Base-by-base conservation (phyloP, 1,140 invertebrate genomes). In the Mamestra configurata region DNA sequence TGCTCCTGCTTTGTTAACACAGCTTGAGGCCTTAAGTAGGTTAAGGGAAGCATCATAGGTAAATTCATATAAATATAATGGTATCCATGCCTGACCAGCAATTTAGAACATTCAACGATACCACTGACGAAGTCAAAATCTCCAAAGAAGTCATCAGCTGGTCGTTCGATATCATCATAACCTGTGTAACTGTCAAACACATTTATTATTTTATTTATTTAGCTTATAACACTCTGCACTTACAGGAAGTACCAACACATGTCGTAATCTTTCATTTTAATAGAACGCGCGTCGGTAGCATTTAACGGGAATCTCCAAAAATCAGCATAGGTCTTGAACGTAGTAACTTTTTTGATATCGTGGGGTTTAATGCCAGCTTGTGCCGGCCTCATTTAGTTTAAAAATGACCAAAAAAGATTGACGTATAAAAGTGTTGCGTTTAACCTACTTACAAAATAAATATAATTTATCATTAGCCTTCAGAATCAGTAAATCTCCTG, bases 401-500 rank as follows among this genome's bases (percentile, higher is more conserved):
- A n/a, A n/a, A n/a, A n/a, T n/a, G n/a, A n/a, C n/a, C n/a, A n/a
- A n/a, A n/a, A n/a, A n/a, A n/a, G n/a, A n/a, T n/a, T n/a, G n/a
- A n/a, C n/a, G n/a, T n/a, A n/a, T n/a, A n/a, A n/a, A n/a, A n/a
- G n/a, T n/a, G n/a, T n/a, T n/a, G n/a, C n/a, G n/a, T n/a, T n/a
- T n/a, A n/a, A n/a, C n/a, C n/a, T n/a, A n/a, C n/a, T n/a, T n/a
- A n/a, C n/a, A n/a, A n/a, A n/a, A n/a, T n/a, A n/a, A n/a, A n/a
- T n/a, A n/a, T n/a, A n/a, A n/a, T n/a, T n/a, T n/a, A n/a, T n/a
- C n/a, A n/a, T 40, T 78, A 15, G 79, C 93, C 89, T 78, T 96
- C 96, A 61, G 92, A 87, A 5, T 91, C 88, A 72, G 93, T 95
- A 77, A 94, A 95, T 20, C 96, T 95, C 40, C 92, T 91, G 68